Conservation (phyloP, 1,140 invertebrate species). For the Lepidurus packardi region DNA sequence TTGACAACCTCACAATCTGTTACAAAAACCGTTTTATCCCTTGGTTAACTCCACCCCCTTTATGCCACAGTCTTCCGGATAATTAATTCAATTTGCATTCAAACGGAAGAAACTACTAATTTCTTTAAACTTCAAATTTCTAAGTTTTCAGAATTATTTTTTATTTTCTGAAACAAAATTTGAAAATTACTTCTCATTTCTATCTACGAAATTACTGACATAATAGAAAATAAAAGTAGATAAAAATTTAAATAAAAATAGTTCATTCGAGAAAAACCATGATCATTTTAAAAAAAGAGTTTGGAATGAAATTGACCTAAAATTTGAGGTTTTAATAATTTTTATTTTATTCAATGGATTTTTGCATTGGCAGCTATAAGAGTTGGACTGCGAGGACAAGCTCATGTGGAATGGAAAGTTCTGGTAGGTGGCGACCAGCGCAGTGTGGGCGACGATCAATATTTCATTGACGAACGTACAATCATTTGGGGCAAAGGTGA, state of each 20-base stretch:
- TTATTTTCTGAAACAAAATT: neutral
- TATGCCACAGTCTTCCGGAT: neutral
- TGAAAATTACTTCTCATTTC: no score
- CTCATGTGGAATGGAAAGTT: constrained; percentile 77
- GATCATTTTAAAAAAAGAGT: no score
- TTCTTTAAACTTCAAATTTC: neutral
- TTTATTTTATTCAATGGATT: neutral
- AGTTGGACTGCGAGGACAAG: constrained; percentile 67
- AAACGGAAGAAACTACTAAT: neutral
- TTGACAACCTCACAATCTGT: constrained; percentile 14
- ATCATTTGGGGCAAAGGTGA: constrained; percentile 74
- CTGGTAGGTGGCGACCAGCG: constrained; percentile 66
- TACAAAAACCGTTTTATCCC: neutral
- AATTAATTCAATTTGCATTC: neutral
- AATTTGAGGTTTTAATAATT: neutral
- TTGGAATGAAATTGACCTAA: no score
- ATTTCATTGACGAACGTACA: constrained; percentile 70
- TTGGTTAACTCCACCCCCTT: neutral
- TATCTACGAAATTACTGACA: no score
- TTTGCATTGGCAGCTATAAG: constrained; percentile 57
- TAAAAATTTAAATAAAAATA: no score
- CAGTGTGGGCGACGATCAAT: constrained; percentile 74
- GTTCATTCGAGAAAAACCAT: no score
- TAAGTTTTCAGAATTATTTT: neutral
- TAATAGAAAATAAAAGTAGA: no score